A percentile compares a stretch with the other conserved stretches of the same genome.
Conservation (phyloP, 2,113 vertebrate genomes). For the Aramus guarauna region DNA sequence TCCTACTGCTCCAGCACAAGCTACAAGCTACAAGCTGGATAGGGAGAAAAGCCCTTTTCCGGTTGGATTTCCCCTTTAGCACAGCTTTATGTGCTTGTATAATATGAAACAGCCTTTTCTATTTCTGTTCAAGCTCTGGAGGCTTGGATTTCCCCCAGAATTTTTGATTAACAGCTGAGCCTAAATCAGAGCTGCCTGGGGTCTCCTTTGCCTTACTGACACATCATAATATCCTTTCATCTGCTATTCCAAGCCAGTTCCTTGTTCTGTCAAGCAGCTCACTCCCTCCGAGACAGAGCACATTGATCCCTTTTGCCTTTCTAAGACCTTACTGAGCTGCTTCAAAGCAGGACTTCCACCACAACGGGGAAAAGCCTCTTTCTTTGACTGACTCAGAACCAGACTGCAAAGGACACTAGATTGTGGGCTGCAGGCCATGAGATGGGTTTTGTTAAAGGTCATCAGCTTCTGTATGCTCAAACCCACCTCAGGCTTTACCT, state of each 20-base stretch:
- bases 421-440: neutral
- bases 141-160: slow-evolving; percentile 47
- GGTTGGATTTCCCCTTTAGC: slow-evolving; percentile 23
- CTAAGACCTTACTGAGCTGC: neutral
- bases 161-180: slow-evolving; percentile 49
- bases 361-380: neutral
- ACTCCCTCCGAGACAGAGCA: neutral
- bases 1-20: neutral
- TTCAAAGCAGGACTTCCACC: neutral
- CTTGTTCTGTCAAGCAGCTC: neutral
- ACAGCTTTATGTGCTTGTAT: slow-evolving; percentile 17
- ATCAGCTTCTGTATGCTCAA: neutral
- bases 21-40: neutral
- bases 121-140: slow-evolving; percentile 28
- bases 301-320: neutral
- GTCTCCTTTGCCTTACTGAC: slow-evolving; percentile 39
- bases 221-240: slow-evolving; percentile 29
- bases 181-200: slow-evolving; percentile 43
- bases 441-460: neutral
- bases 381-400: neutral
- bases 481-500: neutral
- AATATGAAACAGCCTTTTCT: slow-evolving; percentile 52
- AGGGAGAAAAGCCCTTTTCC: slow-evolving; percentile 42
- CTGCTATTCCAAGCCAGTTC: neutral
- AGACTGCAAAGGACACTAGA: neutral